Conservation (phyloP, 2,797 vertebrate species). For the Onychomys arenicola region DNA sequence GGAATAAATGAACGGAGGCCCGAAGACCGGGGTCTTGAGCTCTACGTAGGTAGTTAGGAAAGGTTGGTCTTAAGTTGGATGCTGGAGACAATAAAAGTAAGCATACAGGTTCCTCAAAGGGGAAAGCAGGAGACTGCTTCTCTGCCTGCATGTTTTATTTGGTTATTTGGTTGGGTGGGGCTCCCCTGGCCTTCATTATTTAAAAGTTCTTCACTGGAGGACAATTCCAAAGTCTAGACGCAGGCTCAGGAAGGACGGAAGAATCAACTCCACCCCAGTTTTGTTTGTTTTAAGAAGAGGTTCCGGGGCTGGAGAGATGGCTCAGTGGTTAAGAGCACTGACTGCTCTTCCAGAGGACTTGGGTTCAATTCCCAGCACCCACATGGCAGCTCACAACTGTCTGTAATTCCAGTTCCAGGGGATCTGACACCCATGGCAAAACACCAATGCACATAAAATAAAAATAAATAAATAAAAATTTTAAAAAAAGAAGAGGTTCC, state of each 20-base stretch:
- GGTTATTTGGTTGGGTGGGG: background rate
- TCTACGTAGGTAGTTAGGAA: background rate
- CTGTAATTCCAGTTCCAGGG: no score
- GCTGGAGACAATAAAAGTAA: background rate
- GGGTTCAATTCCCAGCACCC: no score
- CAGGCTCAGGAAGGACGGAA: background rate
- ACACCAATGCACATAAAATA: no score
- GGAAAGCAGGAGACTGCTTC: background rate
- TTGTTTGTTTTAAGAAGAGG: background rate
- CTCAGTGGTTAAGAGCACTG: no score
- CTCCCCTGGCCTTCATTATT: background rate
- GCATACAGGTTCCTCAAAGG: background rate
- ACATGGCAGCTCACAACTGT: no score
- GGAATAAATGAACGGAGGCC: background rate
- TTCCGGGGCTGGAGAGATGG: no score
- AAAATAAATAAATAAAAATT: no score
- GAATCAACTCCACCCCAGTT: background rate
- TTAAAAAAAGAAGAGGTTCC: background rate
- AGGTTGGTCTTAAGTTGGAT: background rate
- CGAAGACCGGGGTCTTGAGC: background rate
- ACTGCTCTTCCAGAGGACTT: no score
- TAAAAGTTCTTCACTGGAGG: slow-evolving; percentile 7
- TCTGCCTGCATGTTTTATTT: background rate
- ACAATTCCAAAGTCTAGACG: slow-evolving; percentile 23
- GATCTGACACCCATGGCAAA: no score